These are phyloP conservation scores for Meloe dianella DNA, from an alignment of 2,888 invertebrate genomes.

Conservation along the genomic window DNA sequence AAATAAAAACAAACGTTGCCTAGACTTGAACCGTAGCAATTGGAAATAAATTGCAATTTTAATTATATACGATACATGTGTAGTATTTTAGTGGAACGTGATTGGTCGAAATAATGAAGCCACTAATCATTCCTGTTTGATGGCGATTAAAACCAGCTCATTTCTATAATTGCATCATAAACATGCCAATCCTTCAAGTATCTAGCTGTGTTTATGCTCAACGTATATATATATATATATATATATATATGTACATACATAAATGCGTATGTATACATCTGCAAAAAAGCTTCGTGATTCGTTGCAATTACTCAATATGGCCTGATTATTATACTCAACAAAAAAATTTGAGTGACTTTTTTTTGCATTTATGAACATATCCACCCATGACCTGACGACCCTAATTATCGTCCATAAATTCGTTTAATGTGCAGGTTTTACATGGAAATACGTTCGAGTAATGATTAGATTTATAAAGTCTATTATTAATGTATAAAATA, in stretches of 20 bases:
- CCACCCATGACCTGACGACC: constrained; percentile 2
- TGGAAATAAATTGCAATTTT: constrained; percentile 57
- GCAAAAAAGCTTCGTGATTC: constrained; percentile 40
- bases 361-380: constrained; percentile 6
- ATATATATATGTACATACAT: background rate
- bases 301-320: constrained; percentile 37
- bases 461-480: background rate
- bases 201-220: constrained; percentile 36
- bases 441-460: background rate
- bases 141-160: constrained; percentile 58
- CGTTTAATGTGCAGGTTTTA: background rate
- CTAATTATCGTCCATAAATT: constrained; percentile 16
- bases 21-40: constrained; percentile 42
- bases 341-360: too few relatives aligned
- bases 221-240: background rate
- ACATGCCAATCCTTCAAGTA: constrained; percentile 54
- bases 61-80: constrained; percentile 55
- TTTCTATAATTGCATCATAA: constrained; percentile 59
- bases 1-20: constrained; percentile 42
- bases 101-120: constrained; percentile 59
- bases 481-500: background rate
- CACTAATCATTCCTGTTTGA: constrained; percentile 57
- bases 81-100: constrained; percentile 54
- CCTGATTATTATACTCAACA: constrained; percentile 37
- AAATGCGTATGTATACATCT: background rate